These are phyloP conservation scores for Hippocampus barbouri DNA, from an alignment of 2,113 vertebrate genomes.

Conservation along the genomic window DNA sequence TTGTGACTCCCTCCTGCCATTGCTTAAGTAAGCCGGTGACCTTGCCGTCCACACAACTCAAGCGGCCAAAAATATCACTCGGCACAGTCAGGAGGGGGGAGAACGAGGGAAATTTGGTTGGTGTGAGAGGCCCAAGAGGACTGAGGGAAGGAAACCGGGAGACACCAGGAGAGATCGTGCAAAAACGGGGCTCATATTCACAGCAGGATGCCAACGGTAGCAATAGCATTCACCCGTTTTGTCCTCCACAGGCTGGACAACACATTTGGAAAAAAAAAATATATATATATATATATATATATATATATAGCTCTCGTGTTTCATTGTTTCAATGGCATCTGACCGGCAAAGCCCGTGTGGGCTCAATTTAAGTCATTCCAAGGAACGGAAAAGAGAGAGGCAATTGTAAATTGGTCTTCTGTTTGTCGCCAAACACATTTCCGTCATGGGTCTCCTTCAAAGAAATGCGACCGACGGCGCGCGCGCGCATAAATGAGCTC, in stretches of 20 bases:
- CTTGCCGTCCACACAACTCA: constrained; percentile 45
- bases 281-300: too few species aligned
- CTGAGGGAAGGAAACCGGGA: constrained; percentile 23
- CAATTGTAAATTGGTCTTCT: too few species aligned
- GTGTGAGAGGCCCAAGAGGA: constrained; percentile 52
- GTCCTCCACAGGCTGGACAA: too few species aligned
- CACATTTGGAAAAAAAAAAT: too few species aligned
- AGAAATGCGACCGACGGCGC: constrained; percentile 39
- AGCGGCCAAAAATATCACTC: constrained; percentile 51
- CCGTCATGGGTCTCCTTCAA: too few species aligned
- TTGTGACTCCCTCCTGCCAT: constrained; percentile 46
- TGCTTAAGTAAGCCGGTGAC: constrained; percentile 67
- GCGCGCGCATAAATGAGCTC: constrained; percentile 29
- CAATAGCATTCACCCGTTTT: too few species aligned
- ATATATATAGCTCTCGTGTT: too few species aligned
- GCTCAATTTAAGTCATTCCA: too few species aligned
- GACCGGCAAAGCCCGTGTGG: too few species aligned
- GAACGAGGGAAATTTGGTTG: constrained; percentile 39
- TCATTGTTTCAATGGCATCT: too few species aligned
- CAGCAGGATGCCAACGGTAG: constrained; percentile 70
- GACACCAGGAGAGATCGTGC: background rate
- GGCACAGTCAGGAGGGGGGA: constrained; percentile 17
- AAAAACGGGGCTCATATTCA: constrained; percentile 61
- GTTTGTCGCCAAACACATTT: too few species aligned
- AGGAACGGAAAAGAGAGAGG: too few species aligned